phyloP scores from a whole-genome alignment of 2,888 invertebrate genomes.

The Agrochola macilenta region DNA sequence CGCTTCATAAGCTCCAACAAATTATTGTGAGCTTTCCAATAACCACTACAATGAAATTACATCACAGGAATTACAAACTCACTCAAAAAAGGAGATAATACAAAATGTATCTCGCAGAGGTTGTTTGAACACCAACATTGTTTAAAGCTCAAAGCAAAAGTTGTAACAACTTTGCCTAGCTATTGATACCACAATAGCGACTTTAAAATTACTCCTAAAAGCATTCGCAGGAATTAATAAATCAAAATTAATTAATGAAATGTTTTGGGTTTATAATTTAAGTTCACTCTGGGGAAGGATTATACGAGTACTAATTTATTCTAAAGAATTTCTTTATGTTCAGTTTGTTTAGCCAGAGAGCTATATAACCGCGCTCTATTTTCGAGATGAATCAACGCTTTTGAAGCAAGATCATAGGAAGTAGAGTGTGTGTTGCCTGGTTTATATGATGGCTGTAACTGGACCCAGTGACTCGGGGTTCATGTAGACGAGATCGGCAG shows the following conservation, averaged over 20 bases:
- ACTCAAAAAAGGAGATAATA: conserved; percentile 6
- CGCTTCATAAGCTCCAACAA: neutral
- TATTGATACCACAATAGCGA: conserved; percentile 55
- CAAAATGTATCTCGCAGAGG: conserved; percentile 15
- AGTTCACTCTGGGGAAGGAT: conserved; percentile 15
- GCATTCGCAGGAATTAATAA: conserved; percentile 55
- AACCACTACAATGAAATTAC: neutral
- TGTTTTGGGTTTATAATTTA: conserved; percentile 39
- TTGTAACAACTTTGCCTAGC: conserved; percentile 53
- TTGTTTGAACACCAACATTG: conserved; percentile 45
- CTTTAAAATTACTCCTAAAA: conserved; percentile 59
- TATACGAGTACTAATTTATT: conserved; percentile 17
- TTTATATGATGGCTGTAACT: no score
- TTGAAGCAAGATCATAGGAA: no score
- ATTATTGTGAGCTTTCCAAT: neutral
- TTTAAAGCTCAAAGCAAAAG: conserved; percentile 52
- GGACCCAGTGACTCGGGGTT: no score
- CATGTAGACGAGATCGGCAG: no score
- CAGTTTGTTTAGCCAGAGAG: neutral
- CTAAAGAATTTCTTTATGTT: conserved; percentile 5
- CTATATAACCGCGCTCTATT: neutral
- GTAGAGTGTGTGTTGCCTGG: no score
- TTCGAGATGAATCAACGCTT: neutral
- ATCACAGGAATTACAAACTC: neutral
- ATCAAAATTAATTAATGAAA: conserved; percentile 65